phyloP scores from a whole-genome alignment of 2,113 vertebrate genomes.

The Rousettus leschenaultii region DNA sequence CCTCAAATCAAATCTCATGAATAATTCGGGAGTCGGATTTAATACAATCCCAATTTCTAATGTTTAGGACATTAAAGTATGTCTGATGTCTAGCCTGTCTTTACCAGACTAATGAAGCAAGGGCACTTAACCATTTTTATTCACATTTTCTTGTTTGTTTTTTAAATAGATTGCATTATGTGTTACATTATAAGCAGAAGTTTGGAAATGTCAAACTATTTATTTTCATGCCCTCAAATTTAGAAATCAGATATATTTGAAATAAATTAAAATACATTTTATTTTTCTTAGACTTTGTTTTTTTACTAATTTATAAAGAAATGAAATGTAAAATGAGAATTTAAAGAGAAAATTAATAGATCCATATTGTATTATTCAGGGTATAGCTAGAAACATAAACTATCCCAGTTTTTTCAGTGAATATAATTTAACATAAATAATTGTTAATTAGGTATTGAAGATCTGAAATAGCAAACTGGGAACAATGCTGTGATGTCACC shows the following conservation, averaged over 20 bases:
- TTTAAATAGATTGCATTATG: not conserved
- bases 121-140: not conserved
- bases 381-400: not conserved
- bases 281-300: not conserved
- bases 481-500: not conserved
- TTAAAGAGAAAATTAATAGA: not conserved
- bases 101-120: not conserved
- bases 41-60: not conserved
- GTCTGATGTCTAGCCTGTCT: not conserved
- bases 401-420: not conserved
- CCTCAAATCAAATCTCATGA: slow-evolving; percentile 45
- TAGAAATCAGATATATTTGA: not conserved
- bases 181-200: not conserved
- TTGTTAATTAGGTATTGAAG: not conserved
- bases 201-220: accelerated
- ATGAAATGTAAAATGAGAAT: not conserved
- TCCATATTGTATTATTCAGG: not conserved
- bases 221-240: accelerated
- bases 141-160: accelerated
- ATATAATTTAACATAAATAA: not conserved
- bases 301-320: not conserved
- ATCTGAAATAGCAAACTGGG: not conserved
- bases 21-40: not conserved
- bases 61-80: not conserved
- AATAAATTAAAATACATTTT: not conserved